Evolutionary conservation across 2,888 invertebrate species (phyloP).

Genomic region (Thyatira batis): DNA sequence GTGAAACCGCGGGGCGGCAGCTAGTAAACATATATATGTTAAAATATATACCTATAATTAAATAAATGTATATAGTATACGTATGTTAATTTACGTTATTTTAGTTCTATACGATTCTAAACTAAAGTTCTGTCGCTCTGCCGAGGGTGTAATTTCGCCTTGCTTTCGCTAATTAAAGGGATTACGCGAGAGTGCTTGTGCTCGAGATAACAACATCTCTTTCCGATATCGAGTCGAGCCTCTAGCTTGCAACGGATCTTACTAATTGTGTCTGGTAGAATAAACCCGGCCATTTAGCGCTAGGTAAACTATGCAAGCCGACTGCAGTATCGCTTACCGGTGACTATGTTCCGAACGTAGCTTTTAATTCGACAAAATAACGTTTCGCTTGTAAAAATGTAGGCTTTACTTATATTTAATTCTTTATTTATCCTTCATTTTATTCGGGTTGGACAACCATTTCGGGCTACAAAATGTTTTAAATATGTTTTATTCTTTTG

Average conservation of each 20-base stretch:
- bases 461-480: no score
- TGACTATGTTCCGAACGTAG: neutral
- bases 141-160: conserved; percentile 46
- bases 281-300: conserved; percentile 36
- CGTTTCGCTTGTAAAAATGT: neutral
- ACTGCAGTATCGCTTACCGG: conserved; percentile 11
- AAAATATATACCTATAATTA: no score
- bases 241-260: conserved; percentile 33
- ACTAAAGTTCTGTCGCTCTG: conserved; percentile 3
- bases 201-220: conserved; percentile 49
- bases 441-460: no score
- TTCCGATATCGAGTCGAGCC: conserved; percentile 41
- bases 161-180: conserved; percentile 64
- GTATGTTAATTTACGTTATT: neutral
- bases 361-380: neutral
- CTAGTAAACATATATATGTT: no score
- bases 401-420: no score
- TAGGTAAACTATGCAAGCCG: conserved; percentile 30
- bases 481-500: no score
- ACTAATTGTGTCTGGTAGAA: conserved; percentile 49
- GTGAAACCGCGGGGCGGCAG: no score
- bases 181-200: conserved; percentile 50
- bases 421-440: no score
- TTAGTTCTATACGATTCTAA: neutral
- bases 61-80: no score